Evolutionary conservation across 2,888 invertebrate genomes (phyloP), one percentile per base, ranked within the genome.

Genomic region (Ferdinandea cuprea): DNA sequence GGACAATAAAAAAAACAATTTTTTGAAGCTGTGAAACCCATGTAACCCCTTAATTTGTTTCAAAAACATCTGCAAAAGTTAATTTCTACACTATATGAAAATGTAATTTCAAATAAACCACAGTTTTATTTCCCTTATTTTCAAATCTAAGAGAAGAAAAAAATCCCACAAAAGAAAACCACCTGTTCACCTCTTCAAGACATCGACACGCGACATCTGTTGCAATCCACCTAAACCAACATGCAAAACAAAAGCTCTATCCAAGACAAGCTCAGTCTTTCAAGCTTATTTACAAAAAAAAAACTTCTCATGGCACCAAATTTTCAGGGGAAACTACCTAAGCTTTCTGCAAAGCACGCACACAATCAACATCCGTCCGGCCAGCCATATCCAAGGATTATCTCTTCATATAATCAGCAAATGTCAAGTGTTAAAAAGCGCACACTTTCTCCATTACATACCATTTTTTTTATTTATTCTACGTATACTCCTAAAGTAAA

Each of bases 321-420:
- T 32, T 5, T 1, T 7, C 28, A 15, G 54, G 8, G n/a, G 9
- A 1, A 15, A 48, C 3, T 2, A 0, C 8, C 3, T 42, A 35
- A 66, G 76, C 68, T 69, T 35, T 46, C 44, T 52, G 59, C 35
- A 69, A 46, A 30, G 25, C 21, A 68, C 58, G 0, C 19, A 68
- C 17, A 42, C 74, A 48, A 7, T 21, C 13, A 63, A 13, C 6
- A 15, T 4, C 32, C 32, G 1, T 13, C 8, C 17, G 9, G 19
- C 11, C 11, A 9, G 1, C 8, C 8, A 13, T 5, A 15, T 3
- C 8, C 9, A 11, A 15, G 9, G 9, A 19, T 1, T 32, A 19
- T 48, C 63, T 9, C 6, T 15, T 21, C 3, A n/a, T 37, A n/a
- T 37, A n/a, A 46, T 48, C 48, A 0, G 3, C 35, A 15, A 19